Percentiles rank a stretch among this genome's conserved stretches.
Conservation (phyloP, 2,113 vertebrate species). For the Grallaria varia region DNA sequence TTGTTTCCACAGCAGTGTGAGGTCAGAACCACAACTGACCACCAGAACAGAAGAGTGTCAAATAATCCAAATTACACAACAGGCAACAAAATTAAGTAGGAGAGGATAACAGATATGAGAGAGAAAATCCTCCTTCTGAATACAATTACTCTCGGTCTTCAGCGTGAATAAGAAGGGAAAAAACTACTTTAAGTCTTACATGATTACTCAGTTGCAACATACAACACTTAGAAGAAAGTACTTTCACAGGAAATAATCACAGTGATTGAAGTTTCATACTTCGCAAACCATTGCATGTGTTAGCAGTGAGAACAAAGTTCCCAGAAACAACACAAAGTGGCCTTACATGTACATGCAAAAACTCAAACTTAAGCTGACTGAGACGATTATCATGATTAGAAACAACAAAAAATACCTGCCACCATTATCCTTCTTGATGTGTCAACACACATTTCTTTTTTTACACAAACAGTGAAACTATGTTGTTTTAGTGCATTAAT, state of each 20-base stretch:
- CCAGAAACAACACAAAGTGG: not conserved
- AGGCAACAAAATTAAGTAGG: not conserved
- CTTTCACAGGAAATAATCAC: not conserved
- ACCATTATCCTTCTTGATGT: not conserved
- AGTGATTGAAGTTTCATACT: not conserved
- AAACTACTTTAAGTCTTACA: not conserved
- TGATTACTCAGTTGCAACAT: not conserved
- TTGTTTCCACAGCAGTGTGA: not conserved
- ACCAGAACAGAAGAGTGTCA: not conserved
- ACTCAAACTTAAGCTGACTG: not conserved
- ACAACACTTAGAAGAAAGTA: not conserved
- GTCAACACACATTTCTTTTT: not conserved
- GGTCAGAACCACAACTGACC: not conserved
- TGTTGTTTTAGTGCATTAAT: not conserved
- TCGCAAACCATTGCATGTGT: not conserved
- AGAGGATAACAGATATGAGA: not conserved
- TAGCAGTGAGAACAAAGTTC: not conserved
- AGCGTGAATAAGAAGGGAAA: not conserved
- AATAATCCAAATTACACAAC: not conserved
- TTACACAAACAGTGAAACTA: not conserved
- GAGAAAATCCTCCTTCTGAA: not conserved
- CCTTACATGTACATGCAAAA: not conserved
- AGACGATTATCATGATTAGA: not conserved
- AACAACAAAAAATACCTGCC: not conserved
- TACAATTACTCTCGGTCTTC: not conserved